Percentiles rank a stretch among this genome's conserved stretches.
Evolutionary conservation across 2,888 invertebrate species (phyloP).

Genomic region (Sepiola atlantica): DNA sequence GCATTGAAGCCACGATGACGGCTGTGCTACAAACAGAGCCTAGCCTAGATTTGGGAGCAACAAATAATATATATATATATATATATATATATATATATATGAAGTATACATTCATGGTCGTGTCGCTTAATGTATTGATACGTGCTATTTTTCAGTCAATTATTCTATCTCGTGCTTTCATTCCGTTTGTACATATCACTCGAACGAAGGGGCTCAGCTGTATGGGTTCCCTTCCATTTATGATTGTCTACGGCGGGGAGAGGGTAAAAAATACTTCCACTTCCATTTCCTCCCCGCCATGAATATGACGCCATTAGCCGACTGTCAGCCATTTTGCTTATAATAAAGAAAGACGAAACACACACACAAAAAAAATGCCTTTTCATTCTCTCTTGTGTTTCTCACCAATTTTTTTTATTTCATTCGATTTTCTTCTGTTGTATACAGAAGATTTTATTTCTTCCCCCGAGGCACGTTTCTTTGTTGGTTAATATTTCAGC

Average conservation of each 20-base stretch:
- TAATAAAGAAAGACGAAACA: no score
- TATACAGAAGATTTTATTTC: not conserved
- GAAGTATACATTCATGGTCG: no score
- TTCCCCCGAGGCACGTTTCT: not conserved
- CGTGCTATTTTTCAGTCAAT: not conserved
- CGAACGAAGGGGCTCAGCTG: not conserved
- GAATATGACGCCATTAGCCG: not conserved
- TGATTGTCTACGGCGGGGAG: not conserved
- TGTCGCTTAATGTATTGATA: not conserved
- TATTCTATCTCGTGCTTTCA: not conserved
- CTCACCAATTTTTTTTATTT: not conserved
- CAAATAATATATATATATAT: no score
- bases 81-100: no score
- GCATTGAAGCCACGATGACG: no score
- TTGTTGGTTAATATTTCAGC: not conserved
- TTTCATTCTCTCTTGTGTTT: not conserved
- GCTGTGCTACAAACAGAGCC: no score
- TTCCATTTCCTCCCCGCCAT: not conserved
- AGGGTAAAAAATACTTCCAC: not conserved
- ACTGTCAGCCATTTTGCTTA: not conserved
- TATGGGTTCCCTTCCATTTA: not conserved
- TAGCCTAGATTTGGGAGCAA: no score
- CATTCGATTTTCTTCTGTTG: not conserved
- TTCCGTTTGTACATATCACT: not conserved
- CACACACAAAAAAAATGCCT: not conserved